A percentile compares a stretch with the other conserved stretches of the same genome.
phyloP scores from a whole-genome alignment of 2,113 vertebrate species.

The Phodopus roborovskii region DNA sequence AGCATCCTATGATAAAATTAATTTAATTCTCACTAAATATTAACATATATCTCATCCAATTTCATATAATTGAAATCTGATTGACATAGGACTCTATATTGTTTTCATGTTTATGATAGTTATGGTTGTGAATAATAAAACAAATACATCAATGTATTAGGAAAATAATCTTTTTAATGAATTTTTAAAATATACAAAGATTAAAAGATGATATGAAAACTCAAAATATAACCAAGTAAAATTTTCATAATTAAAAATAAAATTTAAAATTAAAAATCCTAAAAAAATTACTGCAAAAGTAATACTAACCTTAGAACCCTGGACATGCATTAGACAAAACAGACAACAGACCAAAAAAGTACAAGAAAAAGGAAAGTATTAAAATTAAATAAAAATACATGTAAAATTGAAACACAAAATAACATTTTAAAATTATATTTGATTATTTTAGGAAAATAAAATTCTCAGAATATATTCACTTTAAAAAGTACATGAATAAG shows the following conservation, averaged over 20 bases:
- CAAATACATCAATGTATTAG: background rate
- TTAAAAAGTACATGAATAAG: conserved; percentile 63
- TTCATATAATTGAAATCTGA: background rate
- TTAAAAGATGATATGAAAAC: conserved; percentile 65
- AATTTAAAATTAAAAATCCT: conserved; percentile 89
- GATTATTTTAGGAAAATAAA: conserved; percentile 79
- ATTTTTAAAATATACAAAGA: conserved; percentile 49
- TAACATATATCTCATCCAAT: background rate
- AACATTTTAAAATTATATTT: conserved; percentile 79
- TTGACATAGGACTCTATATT: conserved; percentile 6
- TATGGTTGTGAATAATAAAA: conserved; percentile 28
- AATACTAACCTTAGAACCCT: conserved; percentile 99
- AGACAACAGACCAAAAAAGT: conserved; percentile 90
- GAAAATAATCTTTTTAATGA: background rate
- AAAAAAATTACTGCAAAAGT: conserved; percentile 93
- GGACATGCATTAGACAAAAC: conserved; percentile 94
- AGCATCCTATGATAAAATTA: background rate
- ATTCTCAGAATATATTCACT: conserved; percentile 64
- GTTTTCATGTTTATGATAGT: background rate
- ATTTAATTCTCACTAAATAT: background rate
- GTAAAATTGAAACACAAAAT: conserved; percentile 87
- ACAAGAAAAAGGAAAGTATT: conserved; percentile 91
- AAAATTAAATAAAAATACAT: conserved; percentile 90
- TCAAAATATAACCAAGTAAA: conserved; percentile 78
- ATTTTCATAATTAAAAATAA: conserved; percentile 83